Evolutionary conservation across 2,113 vertebrate genomes (phyloP), one percentile per base, ranked within the genome.

Genomic region (Sminthopsis crassicaudata): DNA sequence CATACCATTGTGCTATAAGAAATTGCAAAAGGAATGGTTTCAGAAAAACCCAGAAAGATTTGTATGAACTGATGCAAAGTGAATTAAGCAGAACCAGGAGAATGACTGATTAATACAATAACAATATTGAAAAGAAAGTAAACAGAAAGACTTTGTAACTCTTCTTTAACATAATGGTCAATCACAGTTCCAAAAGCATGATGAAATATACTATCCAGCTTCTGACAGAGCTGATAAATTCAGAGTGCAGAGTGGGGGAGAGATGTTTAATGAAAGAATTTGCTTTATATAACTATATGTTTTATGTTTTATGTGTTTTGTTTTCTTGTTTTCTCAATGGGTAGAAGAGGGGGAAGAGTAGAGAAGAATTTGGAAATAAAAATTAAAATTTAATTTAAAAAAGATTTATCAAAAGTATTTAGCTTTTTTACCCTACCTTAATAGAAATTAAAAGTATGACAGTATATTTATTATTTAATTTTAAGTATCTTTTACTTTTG

Each of bases 301-400:
- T 84, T n/a, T 84, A 42, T 14, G 23, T n/a, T 84, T n/a, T 84
- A 84, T 42, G 67, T 6, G 19, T n/a, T 84, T 84, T 84, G 2
- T 84, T 84, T 84, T n/a, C 36, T 76, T 76, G 67, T 16, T 84
- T 84, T 84, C 67, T 84, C 6, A 42, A 22, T 42, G 5, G 6
- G 6, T n/a, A 42, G 36, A n/a, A 5, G 14, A 84, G 16, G 30
- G 14, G 60, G 36, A 84, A 42, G 16, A 84, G 19, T 42, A 0
- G 67, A n/a, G 42, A 22, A 23, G n/a, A 84, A 84, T 84, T 84
- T 42, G n/a, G n/a, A 42, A 42, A 5, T 84, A 84, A 42, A 84
- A 84, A 76, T 76, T 84, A 96, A 54, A 51, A 76, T 92, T 27
- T 91, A 96, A 96, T 54, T 84, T 22, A 48, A 89, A 92, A 92